A percentile compares a stretch with the other conserved stretches of the same genome.
Evolutionary conservation across 2,113 vertebrate genomes (phyloP).

Genomic region (Sinocyclocheilus anshuiensis): DNA sequence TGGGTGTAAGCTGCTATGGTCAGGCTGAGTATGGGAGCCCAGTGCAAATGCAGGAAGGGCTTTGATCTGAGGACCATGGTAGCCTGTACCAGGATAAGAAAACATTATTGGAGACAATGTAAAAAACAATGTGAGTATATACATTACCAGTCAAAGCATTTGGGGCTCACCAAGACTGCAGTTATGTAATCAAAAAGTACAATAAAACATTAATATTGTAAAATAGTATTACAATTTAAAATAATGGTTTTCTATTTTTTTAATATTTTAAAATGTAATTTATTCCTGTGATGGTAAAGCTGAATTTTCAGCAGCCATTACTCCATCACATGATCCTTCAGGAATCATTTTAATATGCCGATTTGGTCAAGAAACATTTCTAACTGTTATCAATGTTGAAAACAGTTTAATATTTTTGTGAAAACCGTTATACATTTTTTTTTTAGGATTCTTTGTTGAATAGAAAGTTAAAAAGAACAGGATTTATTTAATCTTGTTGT

Average conservation of each 20-base stretch:
- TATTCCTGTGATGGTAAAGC: background rate
- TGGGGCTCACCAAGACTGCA: background rate
- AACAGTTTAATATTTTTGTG: background rate
- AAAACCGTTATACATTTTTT: background rate
- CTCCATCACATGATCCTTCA: background rate
- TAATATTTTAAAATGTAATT: background rate
- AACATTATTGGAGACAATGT: background rate
- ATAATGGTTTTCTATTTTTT: background rate
- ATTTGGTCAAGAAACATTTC: background rate
- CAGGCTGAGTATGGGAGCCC: constrained; percentile 56
- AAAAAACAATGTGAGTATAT: background rate
- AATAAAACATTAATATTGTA: background rate
- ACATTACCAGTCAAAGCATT: background rate
- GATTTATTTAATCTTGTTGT: background rate
- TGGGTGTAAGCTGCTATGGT: constrained; percentile 57
- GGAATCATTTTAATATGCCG: background rate
- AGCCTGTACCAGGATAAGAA: constrained; percentile 53
- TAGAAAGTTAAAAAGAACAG: background rate
- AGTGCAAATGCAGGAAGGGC: constrained; percentile 66
- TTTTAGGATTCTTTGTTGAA: no score
- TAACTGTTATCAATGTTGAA: background rate
- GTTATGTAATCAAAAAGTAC: constrained; percentile 4
- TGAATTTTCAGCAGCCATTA: background rate
- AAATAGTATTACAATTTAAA: background rate
- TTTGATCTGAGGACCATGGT: constrained; percentile 68